Evolutionary conservation across 1,140 invertebrate genomes (phyloP).

Genomic region (Neodiprion fabricii): DNA sequence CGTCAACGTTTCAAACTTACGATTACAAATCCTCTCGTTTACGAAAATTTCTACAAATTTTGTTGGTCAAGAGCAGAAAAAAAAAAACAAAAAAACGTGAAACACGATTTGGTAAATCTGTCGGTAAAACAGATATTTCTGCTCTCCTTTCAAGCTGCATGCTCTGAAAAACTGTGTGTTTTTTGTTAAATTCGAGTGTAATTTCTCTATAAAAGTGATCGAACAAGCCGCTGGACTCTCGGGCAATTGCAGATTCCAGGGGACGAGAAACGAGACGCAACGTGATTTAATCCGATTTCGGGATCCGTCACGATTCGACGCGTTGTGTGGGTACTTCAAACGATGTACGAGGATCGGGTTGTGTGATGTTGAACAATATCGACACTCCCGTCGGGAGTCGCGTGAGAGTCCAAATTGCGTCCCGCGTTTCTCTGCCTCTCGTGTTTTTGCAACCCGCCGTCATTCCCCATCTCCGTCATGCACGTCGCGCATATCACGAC

Average conservation of each 20-base stretch:
- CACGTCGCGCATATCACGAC: neutral
- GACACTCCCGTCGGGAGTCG: neutral
- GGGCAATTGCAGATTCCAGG: neutral
- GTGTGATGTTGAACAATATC: constrained; percentile 5
- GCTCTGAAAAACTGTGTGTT: too few relatives aligned
- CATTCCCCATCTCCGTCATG: neutral
- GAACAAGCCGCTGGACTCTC: too few relatives aligned
- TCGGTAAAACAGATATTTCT: too few relatives aligned
- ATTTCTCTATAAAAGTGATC: too few relatives aligned
- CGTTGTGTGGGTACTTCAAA: neutral
- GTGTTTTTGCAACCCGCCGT: neutral
- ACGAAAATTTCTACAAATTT: too few relatives aligned
- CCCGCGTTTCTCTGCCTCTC: neutral
- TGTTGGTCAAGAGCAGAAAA: too few relatives aligned
- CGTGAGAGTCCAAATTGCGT: neutral
- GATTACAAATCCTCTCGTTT: too few relatives aligned
- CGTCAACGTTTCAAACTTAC: too few relatives aligned
- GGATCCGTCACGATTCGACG: neutral
- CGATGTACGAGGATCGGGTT: neutral
- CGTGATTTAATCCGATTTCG: constrained; percentile 1
- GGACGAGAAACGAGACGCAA: neutral
- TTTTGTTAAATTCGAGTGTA: too few relatives aligned
- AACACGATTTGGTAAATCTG: too few relatives aligned
- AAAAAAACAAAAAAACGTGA: too few relatives aligned
- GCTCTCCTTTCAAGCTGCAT: too few relatives aligned